These are phyloP conservation scores for Patagioenas fasciata DNA, from an alignment of 2,113 vertebrate genomes.

Conservation along the genomic window DNA sequence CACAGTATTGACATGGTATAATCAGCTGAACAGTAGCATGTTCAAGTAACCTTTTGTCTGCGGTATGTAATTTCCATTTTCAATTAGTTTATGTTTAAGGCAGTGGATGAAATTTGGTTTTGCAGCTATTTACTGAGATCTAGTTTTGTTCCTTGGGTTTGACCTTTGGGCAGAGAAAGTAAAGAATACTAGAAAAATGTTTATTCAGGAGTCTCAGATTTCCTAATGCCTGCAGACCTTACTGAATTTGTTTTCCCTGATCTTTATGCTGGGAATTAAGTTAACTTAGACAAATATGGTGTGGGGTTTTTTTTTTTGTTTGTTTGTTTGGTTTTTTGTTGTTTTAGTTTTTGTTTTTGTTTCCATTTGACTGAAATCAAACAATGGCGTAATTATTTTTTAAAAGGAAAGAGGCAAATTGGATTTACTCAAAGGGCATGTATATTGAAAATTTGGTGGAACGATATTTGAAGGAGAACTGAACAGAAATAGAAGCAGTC, in stretches of 20 bases:
- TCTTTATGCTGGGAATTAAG: not conserved
- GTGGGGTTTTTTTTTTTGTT: too few relatives aligned
- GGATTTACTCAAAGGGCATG: not conserved
- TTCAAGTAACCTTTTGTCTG: not conserved
- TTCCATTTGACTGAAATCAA: not conserved
- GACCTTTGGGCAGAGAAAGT: not conserved
- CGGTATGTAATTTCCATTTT: not conserved
- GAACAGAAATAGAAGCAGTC: not conserved
- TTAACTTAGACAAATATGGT: not conserved
- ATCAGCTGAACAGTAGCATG: not conserved
- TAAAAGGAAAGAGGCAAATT: not conserved
- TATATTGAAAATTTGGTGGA: not conserved
- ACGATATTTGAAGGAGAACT: not conserved
- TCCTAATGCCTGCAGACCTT: not conserved
- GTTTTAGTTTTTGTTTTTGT: not conserved
- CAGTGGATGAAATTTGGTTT: not conserved
- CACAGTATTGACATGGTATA: not conserved
- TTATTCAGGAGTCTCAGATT: not conserved
- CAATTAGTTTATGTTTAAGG: conserved; percentile 14
- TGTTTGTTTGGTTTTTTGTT: not conserved
- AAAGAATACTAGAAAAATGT: not conserved
- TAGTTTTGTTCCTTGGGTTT: not conserved
- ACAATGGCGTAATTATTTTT: not conserved
- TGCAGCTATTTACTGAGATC: not conserved
- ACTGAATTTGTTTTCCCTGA: not conserved